Conservation (phyloP, 2,113 vertebrate genomes). For the Gnathonemus echidnorhynchus region DNA sequence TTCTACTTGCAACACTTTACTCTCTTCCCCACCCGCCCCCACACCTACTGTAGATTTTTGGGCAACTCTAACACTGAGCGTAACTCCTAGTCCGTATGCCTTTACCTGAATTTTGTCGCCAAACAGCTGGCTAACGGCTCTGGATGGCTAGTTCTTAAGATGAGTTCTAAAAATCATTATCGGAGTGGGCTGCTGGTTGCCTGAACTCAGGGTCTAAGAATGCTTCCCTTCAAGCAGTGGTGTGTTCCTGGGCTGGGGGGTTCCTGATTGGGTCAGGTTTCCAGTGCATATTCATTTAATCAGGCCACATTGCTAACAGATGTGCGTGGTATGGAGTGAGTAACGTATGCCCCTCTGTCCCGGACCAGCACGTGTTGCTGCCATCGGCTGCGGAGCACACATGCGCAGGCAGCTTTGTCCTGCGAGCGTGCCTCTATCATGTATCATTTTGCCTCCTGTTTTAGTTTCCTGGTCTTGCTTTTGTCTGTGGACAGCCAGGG, state of each 20-base stretch:
- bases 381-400: slow-evolving; percentile 30
- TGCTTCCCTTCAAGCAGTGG: slow-evolving; percentile 3
- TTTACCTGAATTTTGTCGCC: neutral
- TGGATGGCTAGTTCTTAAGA: neutral
- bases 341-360: slow-evolving; percentile 35
- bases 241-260: slow-evolving; percentile 28
- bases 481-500: neutral
- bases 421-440: slow-evolving; percentile 8
- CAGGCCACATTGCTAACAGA: slow-evolving; percentile 58
- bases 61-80: neutral
- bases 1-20: neutral
- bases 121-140: neutral
- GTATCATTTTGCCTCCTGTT: neutral
- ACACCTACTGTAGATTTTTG: neutral
- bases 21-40: neutral
- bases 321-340: slow-evolving; percentile 34
- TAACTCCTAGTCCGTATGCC: neutral
- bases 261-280: slow-evolving; percentile 43
- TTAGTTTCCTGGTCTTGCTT: neutral
- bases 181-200: neutral
- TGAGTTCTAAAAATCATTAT: slow-evolving; percentile 3
- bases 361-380: slow-evolving; percentile 39
- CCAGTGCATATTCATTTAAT: slow-evolving; percentile 52
- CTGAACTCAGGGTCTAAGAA: slow-evolving; percentile 2
- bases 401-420: neutral